Conservation (phyloP, 1,140 invertebrate species). For the Physella acuta region DNA sequence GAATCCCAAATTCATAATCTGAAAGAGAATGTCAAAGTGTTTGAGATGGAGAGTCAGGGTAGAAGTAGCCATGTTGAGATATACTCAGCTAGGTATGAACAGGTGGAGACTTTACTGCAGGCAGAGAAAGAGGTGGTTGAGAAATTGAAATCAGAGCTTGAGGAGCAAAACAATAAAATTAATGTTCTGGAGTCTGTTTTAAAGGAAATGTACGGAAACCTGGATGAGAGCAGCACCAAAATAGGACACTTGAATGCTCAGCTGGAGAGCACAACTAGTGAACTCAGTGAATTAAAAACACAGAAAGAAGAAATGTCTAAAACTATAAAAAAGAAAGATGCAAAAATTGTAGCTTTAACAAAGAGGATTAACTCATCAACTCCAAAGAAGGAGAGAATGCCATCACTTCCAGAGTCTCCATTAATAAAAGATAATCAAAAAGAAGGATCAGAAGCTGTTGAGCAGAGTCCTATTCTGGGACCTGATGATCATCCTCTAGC, state of each 20-base stretch:
- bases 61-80: slow-evolving; percentile 29
- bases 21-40: slow-evolving; percentile 33
- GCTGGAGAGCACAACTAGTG: slow-evolving; percentile 24
- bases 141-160: slow-evolving; percentile 25
- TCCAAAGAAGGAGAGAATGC: slow-evolving; percentile 18
- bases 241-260: slow-evolving; percentile 19
- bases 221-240: slow-evolving; percentile 26
- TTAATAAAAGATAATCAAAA: background rate
- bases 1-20: slow-evolving; percentile 30
- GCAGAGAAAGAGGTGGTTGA: slow-evolving; percentile 23
- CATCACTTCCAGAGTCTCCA: slow-evolving; percentile 10
- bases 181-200: slow-evolving; percentile 27
- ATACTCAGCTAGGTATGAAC: background rate
- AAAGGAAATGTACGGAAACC: slow-evolving; percentile 29
- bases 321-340: slow-evolving; percentile 34
- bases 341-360: slow-evolving; percentile 24
- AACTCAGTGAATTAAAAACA: slow-evolving; percentile 10
- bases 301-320: slow-evolving; percentile 34
- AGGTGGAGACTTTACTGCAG: slow-evolving; percentile 28
- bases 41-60: slow-evolving; percentile 32
- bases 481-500: background rate
- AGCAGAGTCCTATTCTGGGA: background rate
- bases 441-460: background rate
- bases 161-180: slow-evolving; percentile 28
- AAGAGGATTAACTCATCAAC: slow-evolving; percentile 24